Base-by-base conservation (phyloP, 2,888 invertebrate genomes). In the Lepas anatifera region DNA sequence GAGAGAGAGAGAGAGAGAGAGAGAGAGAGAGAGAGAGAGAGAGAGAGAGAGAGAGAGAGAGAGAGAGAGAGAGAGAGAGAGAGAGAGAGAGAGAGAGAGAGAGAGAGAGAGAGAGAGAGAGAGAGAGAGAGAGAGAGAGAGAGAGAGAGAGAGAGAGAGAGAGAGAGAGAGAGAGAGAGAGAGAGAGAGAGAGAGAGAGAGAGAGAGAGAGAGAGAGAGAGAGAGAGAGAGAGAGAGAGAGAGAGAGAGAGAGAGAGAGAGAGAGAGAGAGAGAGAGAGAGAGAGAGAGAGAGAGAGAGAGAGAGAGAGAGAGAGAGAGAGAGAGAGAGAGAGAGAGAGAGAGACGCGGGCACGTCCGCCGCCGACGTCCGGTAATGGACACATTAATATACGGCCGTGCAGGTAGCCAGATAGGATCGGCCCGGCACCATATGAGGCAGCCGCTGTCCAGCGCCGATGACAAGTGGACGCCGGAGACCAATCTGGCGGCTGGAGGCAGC, bases 51-150 rank as follows among this genome's bases (percentile, higher is more conserved):
- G 52, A 11, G 35, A 41, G 32, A 18, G 3, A 18, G 25, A 58
- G 69, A 25, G 41, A 69, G 11, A n/a, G 63, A 37, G 18, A 58
- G 63, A 35, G 39, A 69, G 27, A 58, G 69, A 35, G 27, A 58
- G 25, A 39, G 69, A 58, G 13, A 52, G 69, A 35, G 16, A n/a
- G 22, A 52, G 37, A 58, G 39, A 25, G 48, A 52, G 35, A 39
- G 58, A 35, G 37, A 41, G 3, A 22, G 58, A 25, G 58, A 52
- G 25, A 7, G 39, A 35, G 50, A n/a, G 52, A 25, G 48, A 48
- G 1, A 2, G 32, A 16, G 43, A 63, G 63, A 52, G 37, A 58
- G 25, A 7, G 48, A 52, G 35, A 39, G 58, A 35, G 35, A 41
- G 8, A 22, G 39, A 39, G 58, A 52, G 37, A n/a, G 39, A 50